phyloP scores from a whole-genome alignment of 2,113 vertebrate species.

The Synodontis membranacea region DNA sequence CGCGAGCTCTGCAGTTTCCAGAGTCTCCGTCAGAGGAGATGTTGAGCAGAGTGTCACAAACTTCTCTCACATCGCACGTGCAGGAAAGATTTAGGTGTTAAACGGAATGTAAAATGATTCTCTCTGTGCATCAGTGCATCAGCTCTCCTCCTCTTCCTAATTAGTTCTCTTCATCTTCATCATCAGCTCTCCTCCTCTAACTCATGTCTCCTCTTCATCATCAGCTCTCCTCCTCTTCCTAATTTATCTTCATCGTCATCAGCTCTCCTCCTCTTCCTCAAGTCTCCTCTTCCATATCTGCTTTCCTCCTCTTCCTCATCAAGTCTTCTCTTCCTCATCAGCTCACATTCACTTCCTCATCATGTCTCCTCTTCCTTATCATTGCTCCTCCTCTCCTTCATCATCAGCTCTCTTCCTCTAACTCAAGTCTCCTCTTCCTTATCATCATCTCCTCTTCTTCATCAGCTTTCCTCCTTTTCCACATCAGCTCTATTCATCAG shows the following conservation, averaged over 20 bases:
- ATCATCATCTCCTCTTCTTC: not conserved
- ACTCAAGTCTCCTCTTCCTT: too few relatives aligned
- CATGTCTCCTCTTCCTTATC: too few relatives aligned
- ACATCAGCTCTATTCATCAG: not conserved
- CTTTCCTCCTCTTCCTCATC: not conserved
- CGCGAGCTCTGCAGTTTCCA: not conserved
- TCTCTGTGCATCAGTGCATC: not conserved
- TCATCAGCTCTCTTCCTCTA: too few relatives aligned
- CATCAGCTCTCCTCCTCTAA: not conserved
- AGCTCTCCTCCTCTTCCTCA: not conserved
- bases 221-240: not conserved
- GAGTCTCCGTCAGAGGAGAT: conserved; percentile 36
- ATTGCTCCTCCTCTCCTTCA: too few relatives aligned
- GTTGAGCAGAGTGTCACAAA: not conserved
- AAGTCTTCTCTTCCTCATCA: not conserved
- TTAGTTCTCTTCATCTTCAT: not conserved
- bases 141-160: not conserved
- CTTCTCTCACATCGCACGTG: not conserved
- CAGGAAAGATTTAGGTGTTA: not conserved
- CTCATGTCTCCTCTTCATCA: not conserved
- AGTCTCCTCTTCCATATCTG: too few relatives aligned
- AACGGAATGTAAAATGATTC: not conserved
- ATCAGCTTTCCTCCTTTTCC: not conserved
- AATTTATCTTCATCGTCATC: too few relatives aligned
- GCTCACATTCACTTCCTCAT: too few relatives aligned